Percentiles rank a stretch among this genome's conserved stretches.
These are phyloP conservation scores for Drosophila chauvacae DNA, from an alignment of 1,140 invertebrate species.

Conservation along the genomic window DNA sequence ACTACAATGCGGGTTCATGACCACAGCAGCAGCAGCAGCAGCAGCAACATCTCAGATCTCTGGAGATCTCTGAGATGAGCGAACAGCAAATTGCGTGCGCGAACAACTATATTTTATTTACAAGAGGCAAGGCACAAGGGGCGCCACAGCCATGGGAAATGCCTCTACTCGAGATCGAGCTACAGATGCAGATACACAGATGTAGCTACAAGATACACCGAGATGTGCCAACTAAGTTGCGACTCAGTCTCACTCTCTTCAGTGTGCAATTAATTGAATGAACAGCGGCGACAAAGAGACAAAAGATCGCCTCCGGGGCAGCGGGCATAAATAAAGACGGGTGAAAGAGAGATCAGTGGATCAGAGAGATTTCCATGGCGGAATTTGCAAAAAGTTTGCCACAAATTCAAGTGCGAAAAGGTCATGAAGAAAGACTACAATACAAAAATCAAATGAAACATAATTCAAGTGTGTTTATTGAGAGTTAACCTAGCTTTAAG, in stretches of 20 bases:
- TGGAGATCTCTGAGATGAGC: slow-evolving; percentile 2
- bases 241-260: slow-evolving; percentile 10
- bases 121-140: slow-evolving; percentile 15
- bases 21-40: slow-evolving; percentile 45
- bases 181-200: slow-evolving; percentile 23
- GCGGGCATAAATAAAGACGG: slow-evolving; percentile 7
- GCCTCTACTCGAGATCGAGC: slow-evolving; percentile 13
- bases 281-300: slow-evolving; percentile 33
- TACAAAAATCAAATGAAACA: no score
- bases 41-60: slow-evolving; percentile 10
- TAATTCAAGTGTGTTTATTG: no score
- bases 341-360: slow-evolving; percentile 22
- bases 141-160: slow-evolving; percentile 60
- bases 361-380: slow-evolving; percentile 1
- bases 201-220: slow-evolving; percentile 1
- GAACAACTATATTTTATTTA: slow-evolving; percentile 71
- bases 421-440: background rate
- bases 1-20: slow-evolving; percentile 78
- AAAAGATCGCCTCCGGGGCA: slow-evolving; percentile 22
- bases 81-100: slow-evolving; percentile 56
- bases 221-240: slow-evolving; percentile 33
- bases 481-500: no score
- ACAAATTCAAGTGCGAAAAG: background rate
- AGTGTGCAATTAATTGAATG: slow-evolving; percentile 45
- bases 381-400: background rate